Conservation (phyloP, 2,888 invertebrate genomes). For the Syrista parreyssii region DNA sequence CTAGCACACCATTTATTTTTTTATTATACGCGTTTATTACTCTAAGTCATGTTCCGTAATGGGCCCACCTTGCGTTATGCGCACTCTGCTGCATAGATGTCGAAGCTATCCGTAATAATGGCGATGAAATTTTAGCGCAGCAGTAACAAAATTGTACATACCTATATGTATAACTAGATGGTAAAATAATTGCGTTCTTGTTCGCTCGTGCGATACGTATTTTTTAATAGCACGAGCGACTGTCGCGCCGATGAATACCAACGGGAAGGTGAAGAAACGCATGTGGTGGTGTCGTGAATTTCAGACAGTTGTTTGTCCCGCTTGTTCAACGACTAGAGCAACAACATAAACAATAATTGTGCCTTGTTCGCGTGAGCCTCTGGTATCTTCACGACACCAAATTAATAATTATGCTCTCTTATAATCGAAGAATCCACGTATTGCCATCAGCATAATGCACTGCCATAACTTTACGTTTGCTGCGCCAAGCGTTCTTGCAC, state of each 20-base stretch:
- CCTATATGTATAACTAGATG: not conserved
- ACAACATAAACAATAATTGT: not conserved
- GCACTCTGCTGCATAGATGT: not conserved
- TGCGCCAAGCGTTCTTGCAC: not conserved
- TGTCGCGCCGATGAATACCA: not conserved
- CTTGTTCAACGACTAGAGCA: not conserved
- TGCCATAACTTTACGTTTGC: conserved; percentile 27
- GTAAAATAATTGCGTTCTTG: not conserved
- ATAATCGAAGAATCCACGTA: conserved; percentile 4
- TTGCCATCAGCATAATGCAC: conserved; percentile 28
- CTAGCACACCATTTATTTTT: not conserved
- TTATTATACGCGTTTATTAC: conserved; percentile 1
- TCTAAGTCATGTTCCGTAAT: conserved; percentile 7
- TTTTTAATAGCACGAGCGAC: not conserved
- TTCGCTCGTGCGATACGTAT: not conserved
- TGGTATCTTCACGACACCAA: not conserved
- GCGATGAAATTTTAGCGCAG: not conserved
- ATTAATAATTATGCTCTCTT: conserved; percentile 19
- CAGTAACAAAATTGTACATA: not conserved
- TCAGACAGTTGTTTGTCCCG: not conserved
- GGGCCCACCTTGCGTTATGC: conserved; percentile 5
- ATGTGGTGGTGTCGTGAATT: not conserved
- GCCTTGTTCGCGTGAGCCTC: not conserved
- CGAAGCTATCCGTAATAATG: not conserved
- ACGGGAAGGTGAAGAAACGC: not conserved